Base-by-base conservation (phyloP, 2,888 invertebrate genomes). In the Erebia ligea region DNA sequence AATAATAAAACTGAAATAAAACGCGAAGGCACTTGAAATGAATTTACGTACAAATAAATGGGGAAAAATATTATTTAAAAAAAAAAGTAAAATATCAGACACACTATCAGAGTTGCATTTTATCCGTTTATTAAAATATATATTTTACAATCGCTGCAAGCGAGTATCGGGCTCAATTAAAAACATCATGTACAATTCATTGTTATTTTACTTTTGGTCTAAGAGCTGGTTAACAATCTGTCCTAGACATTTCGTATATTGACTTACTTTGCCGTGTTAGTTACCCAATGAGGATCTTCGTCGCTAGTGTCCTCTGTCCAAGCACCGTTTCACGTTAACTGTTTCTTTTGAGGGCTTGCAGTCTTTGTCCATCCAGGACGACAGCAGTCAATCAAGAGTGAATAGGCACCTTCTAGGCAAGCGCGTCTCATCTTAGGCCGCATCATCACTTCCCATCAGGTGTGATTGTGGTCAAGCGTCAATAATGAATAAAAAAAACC, bases 71-170 rank as follows among this genome's bases (percentile, higher is more conserved):
- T 54, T 52, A 17, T 17, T 17, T 17, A 15, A 11, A 68, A 71
- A 66, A 68, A 56, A 58, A 67, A 57, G 62, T 17, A 40, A 71
- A 72, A 68, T 56, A 70, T 69, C 70, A 59, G 61, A 56, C 61
- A 62, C 17, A 57, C 50, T 52, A 63, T 71, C 68, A 62, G 54
- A 67, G 45, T 71, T 63, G 56, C 69, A 73, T 68, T 76, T 73
- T 72, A 76, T 76, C 69, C 71, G 52, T 70, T 75, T 76, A 76
- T 77, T 75, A 75, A 78, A 76, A 75, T 75, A 77, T 75, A 78
- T 74, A 77, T 78, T 78, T 73, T 72, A 59, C 69, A 69, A 75
- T 73, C 70, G 75, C 74, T 73, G 67, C 62, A 67, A 42, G 65
- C 61, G 68, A 69, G 72, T 76, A 77, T 73, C 75, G 67, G 48